Conservation (phyloP, 2,888 invertebrate genomes). For the Cinara cedri region DNA sequence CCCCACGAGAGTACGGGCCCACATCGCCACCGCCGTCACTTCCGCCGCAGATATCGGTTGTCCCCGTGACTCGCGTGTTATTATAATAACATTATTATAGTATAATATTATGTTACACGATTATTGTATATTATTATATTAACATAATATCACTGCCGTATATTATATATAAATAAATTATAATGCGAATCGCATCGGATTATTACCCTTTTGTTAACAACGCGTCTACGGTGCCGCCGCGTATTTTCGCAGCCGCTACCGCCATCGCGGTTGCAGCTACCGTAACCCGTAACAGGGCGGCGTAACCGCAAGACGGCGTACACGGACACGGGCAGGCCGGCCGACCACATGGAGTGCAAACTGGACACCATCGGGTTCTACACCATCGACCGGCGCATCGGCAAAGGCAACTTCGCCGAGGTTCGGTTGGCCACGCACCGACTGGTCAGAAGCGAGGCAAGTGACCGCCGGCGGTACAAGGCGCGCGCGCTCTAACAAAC, state of each 20-base stretch:
- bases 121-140: background rate
- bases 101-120: background rate
- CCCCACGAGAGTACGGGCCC: slow-evolving; percentile 21
- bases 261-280: background rate
- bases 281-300: background rate
- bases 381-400: slow-evolving; percentile 96
- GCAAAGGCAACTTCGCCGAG: slow-evolving; percentile 98
- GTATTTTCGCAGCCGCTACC: background rate
- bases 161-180: background rate
- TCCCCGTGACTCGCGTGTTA: too few relatives aligned
- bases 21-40: background rate
- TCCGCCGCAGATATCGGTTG: too few relatives aligned
- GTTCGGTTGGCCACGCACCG: slow-evolving; percentile 97
- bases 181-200: slow-evolving; percentile 29
- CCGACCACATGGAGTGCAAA: slow-evolving; percentile 67
- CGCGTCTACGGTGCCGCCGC: background rate
- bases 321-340: slow-evolving; percentile 1
- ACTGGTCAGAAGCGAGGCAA: slow-evolving; percentile 97
- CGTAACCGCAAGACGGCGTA: background rate
- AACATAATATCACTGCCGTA: background rate
- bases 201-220: background rate
- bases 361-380: slow-evolving; percentile 94
- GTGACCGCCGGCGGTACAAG: slow-evolving; percentile 21
- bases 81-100: background rate
- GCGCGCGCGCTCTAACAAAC: background rate